phyloP scores from a whole-genome alignment of 2,113 vertebrate genomes.

The Addax nasomaculatus region DNA sequence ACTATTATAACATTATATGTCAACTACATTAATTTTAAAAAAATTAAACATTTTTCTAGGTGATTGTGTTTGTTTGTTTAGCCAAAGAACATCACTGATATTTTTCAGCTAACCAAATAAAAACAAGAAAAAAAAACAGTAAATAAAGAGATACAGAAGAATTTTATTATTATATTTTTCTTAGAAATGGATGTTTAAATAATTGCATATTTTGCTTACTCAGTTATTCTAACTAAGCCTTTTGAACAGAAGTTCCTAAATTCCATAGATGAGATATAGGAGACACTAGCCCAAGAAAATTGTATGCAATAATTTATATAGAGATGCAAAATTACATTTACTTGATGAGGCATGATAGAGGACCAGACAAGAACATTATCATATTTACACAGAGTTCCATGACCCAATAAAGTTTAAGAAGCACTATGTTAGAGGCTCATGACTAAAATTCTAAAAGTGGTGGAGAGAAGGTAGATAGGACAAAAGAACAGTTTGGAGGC shows the following conservation, averaged over 20 bases:
- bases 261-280: background rate
- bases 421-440: background rate
- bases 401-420: background rate
- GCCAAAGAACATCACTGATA: background rate
- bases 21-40: background rate
- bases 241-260: background rate
- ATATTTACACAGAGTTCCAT: background rate
- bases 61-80: background rate
- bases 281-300: background rate
- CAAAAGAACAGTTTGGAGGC: background rate
- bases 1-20: background rate
- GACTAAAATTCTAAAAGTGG: background rate
- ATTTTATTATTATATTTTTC: background rate
- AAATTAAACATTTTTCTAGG: background rate
- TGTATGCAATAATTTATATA: background rate
- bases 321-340: background rate
- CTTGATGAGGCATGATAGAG: background rate
- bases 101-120: background rate
- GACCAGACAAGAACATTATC: background rate
- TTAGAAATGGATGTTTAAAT: background rate
- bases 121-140: background rate
- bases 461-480: background rate
- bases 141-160: background rate
- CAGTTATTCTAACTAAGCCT: background rate
- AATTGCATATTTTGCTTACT: background rate